A percentile compares a stretch with the other conserved stretches of the same genome.
These are phyloP conservation scores for Lycodopsis pacificus DNA, from an alignment of 2,797 vertebrate species.

Conservation along the genomic window DNA sequence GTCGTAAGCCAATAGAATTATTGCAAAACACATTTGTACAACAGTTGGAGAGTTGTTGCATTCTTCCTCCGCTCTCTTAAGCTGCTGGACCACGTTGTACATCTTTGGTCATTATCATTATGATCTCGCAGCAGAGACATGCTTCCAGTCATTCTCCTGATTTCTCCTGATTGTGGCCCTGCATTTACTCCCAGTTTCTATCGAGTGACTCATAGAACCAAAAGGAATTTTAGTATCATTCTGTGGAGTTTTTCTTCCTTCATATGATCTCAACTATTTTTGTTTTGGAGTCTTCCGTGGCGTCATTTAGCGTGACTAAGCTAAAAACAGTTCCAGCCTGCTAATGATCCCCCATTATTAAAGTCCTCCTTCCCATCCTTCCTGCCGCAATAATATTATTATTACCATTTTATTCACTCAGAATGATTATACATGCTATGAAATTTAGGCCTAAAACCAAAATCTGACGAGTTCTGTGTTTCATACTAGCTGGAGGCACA, in stretches of 20 bases:
- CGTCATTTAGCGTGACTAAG: slow-evolving; percentile 24
- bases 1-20: slow-evolving; percentile 23
- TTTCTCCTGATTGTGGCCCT: slow-evolving; percentile 27
- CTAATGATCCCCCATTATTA: slow-evolving; percentile 28
- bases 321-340: slow-evolving; percentile 12
- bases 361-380: background rate
- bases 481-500: slow-evolving; percentile 22
- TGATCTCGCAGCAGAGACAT: slow-evolving; percentile 38
- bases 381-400: slow-evolving; percentile 26
- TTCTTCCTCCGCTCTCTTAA: slow-evolving; percentile 40
- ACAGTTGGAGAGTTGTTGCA: slow-evolving; percentile 26
- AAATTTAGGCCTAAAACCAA: slow-evolving; percentile 46
- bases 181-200: slow-evolving; percentile 32
- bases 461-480: slow-evolving; percentile 39
- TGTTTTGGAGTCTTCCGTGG: slow-evolving; percentile 28
- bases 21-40: slow-evolving; percentile 59
- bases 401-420: slow-evolving; percentile 30
- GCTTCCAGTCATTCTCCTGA: slow-evolving; percentile 42
- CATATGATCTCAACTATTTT: slow-evolving; percentile 41
- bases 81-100: slow-evolving; percentile 22
- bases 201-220: slow-evolving; percentile 23
- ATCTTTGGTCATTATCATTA: slow-evolving; percentile 30
- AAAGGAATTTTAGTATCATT: slow-evolving; percentile 9
- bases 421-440: slow-evolving; percentile 37
- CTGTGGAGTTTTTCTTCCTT: slow-evolving; percentile 36